These are phyloP conservation scores for Tonatia bakeri DNA, from an alignment of 2,113 vertebrate genomes.

Conservation along the genomic window DNA sequence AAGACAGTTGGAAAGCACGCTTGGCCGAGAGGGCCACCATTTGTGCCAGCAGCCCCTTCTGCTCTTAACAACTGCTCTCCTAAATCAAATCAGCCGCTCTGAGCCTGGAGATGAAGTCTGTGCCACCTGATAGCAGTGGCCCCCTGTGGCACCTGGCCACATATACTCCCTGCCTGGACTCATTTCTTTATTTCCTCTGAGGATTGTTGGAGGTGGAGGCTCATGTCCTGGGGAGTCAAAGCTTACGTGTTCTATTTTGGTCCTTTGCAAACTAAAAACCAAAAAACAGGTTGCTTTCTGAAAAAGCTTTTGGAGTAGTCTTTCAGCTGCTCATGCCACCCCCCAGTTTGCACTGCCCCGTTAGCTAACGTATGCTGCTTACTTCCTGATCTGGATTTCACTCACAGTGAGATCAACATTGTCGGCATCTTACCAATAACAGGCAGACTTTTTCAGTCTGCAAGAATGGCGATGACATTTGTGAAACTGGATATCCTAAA, in stretches of 20 bases:
- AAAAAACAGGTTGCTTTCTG: background rate
- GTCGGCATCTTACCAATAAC: background rate
- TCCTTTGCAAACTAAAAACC: background rate
- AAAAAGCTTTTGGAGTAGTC: background rate
- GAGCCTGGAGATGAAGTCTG: slow-evolving; percentile 60
- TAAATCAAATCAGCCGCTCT: slow-evolving; percentile 80
- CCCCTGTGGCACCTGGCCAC: background rate
- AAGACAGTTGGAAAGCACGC: slow-evolving; percentile 78
- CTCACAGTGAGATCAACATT: background rate
- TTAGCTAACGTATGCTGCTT: slow-evolving; percentile 23
- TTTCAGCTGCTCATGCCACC: background rate
- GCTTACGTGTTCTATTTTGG: slow-evolving; percentile 20
- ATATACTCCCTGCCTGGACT: background rate
- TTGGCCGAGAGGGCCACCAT: slow-evolving; percentile 71
- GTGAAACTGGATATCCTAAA: background rate
- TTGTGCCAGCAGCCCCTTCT: slow-evolving; percentile 81
- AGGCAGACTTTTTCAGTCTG: background rate
- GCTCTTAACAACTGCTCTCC: slow-evolving; percentile 82
- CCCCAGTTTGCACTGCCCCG: rapidly evolving
- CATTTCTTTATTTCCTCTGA: background rate
- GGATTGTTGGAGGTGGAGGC: background rate
- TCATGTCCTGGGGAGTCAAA: background rate
- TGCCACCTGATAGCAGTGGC: slow-evolving; percentile 49
- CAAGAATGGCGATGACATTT: background rate
- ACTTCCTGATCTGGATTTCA: background rate